These are phyloP conservation scores for Neoniphon sammara DNA, from an alignment of 2,797 vertebrate genomes.

Conservation along the genomic window DNA sequence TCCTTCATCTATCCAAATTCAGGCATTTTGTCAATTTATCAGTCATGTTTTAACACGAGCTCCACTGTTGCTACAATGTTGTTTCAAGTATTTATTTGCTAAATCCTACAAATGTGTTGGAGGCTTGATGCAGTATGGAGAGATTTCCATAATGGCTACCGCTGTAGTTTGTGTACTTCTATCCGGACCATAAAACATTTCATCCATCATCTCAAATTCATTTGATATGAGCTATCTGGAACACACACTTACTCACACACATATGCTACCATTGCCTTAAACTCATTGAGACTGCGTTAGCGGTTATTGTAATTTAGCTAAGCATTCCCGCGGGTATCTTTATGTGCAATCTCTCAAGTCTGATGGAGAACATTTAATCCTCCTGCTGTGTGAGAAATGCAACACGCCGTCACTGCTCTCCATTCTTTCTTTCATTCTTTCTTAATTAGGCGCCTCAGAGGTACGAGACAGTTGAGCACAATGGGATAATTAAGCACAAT, in stretches of 20 bases:
- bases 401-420: slow-evolving; percentile 45
- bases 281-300: slow-evolving; percentile 57
- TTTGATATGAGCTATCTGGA: slow-evolving; percentile 36
- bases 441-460: slow-evolving; percentile 72
- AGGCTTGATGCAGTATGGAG: not conserved
- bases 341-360: slow-evolving; percentile 59
- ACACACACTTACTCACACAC: slow-evolving; percentile 28
- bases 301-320: slow-evolving; percentile 61
- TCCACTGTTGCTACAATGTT: not conserved
- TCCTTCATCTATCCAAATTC: not conserved
- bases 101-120: not conserved
- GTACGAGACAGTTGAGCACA: slow-evolving; percentile 54
- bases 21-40: not conserved
- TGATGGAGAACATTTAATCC: slow-evolving; percentile 72
- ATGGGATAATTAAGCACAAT: slow-evolving; percentile 70
- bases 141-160: slow-evolving; percentile 22
- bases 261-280: slow-evolving; percentile 60
- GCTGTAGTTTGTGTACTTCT: slow-evolving; percentile 10
- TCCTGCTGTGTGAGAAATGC: slow-evolving; percentile 67
- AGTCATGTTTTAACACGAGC: not conserved
- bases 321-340: slow-evolving; percentile 59
- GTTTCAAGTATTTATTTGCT: not conserved
- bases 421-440: slow-evolving; percentile 56
- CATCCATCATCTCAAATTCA: slow-evolving; percentile 50
- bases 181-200: not conserved